A percentile compares a stretch with the other conserved stretches of the same genome.
These are phyloP conservation scores for Cetonia aurata DNA, from an alignment of 2,888 invertebrate genomes.

Conservation along the genomic window DNA sequence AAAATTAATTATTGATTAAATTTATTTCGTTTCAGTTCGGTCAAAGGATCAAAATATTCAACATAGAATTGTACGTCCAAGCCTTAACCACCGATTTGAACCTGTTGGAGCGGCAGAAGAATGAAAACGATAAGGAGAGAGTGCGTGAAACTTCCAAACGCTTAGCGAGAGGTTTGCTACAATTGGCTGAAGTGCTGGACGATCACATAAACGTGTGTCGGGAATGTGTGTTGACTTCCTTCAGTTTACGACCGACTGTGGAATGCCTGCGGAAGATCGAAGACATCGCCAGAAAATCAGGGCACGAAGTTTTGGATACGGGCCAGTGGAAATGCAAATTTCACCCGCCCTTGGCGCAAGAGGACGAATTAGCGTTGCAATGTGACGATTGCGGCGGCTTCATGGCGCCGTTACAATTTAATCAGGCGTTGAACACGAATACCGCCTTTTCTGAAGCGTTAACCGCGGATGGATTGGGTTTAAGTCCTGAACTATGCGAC, in stretches of 20 bases:
- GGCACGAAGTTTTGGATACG: slow-evolving; percentile 66
- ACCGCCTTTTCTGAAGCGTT: slow-evolving; percentile 66
- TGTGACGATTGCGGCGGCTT: slow-evolving; percentile 63
- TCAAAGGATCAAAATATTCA: slow-evolving; percentile 52
- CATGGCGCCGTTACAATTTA: slow-evolving; percentile 62
- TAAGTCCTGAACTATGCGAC: slow-evolving; percentile 75
- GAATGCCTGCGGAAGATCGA: slow-evolving; percentile 72
- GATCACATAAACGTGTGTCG: slow-evolving; percentile 73
- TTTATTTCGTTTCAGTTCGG: slow-evolving; percentile 51
- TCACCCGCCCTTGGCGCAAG: slow-evolving; percentile 60
- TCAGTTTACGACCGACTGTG: slow-evolving; percentile 79
- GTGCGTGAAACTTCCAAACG: slow-evolving; percentile 71
- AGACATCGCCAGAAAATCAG: slow-evolving; percentile 68
- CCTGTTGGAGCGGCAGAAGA: slow-evolving; percentile 76
- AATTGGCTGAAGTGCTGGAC: slow-evolving; percentile 73
- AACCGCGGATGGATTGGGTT: slow-evolving; percentile 74
- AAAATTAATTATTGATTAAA: slow-evolving; percentile 6
- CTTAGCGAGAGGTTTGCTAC: slow-evolving; percentile 74
- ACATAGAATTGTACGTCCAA: slow-evolving; percentile 80
- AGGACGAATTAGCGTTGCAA: slow-evolving; percentile 61
- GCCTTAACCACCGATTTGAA: slow-evolving; percentile 84
- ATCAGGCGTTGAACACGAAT: slow-evolving; percentile 60
- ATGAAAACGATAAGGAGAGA: slow-evolving; percentile 66
- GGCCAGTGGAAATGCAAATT: slow-evolving; percentile 64
- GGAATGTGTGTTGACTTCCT: slow-evolving; percentile 82